Evolutionary conservation across 1,140 invertebrate genomes (phyloP).

Genomic region (Cheumatopsyche charites): DNA sequence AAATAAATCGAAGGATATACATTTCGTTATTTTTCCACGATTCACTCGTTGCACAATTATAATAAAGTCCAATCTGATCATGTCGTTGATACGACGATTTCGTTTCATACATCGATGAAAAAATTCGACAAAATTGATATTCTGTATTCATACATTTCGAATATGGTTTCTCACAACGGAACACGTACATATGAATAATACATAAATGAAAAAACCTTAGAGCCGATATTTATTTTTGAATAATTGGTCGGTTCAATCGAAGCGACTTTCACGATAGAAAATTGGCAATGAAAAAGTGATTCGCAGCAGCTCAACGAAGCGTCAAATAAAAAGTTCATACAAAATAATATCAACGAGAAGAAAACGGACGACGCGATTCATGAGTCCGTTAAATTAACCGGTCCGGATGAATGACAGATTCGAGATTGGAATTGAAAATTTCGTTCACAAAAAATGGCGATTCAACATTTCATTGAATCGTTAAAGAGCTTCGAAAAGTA

Average conservation of each 20-base stretch:
- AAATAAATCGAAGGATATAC: background rate
- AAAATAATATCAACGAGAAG: constrained; percentile 9
- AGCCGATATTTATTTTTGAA: too few relatives aligned
- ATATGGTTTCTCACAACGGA: too few relatives aligned
- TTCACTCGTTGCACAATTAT: background rate
- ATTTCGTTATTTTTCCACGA: background rate
- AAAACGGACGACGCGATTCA: constrained; percentile 2
- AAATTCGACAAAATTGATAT: too few relatives aligned
- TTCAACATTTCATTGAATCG: background rate
- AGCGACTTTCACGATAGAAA: background rate
- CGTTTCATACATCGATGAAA: too few relatives aligned
- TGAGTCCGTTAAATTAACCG: constrained; percentile 19
- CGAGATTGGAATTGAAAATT: constrained; percentile 2
- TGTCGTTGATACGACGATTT: too few relatives aligned
- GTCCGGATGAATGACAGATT: constrained; percentile 2
- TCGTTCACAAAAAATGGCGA: background rate
- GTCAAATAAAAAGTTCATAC: constrained; percentile 20
- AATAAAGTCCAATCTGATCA: too few relatives aligned
- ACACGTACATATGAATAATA: too few relatives aligned
- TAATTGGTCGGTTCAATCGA: too few relatives aligned
- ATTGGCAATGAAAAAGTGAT: background rate
- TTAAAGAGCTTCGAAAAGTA: too few relatives aligned
- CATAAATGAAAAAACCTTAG: too few relatives aligned
- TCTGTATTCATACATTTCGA: too few relatives aligned
- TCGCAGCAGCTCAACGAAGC: background rate